These are phyloP conservation scores for Eumeta japonica DNA, from an alignment of 1,140 invertebrate species.

Conservation along the genomic window DNA sequence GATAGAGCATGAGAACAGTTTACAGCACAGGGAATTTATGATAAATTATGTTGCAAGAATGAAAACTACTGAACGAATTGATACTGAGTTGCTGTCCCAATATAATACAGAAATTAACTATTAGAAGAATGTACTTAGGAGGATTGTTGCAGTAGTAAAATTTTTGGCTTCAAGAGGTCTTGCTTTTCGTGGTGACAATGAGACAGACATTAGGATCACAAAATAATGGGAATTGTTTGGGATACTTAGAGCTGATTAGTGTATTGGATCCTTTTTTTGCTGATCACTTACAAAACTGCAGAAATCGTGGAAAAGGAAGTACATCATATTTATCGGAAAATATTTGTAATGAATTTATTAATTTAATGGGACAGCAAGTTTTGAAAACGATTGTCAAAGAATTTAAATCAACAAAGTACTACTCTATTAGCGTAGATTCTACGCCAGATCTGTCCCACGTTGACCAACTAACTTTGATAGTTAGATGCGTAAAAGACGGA, in stretches of 20 bases:
- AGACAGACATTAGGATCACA: constrained; percentile 4
- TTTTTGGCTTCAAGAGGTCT: constrained; percentile 7
- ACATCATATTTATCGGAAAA: constrained; percentile 15
- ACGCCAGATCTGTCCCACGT: no score
- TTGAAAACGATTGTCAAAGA: constrained; percentile 12
- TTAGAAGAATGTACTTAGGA: constrained; percentile 6
- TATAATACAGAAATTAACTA: constrained; percentile 4
- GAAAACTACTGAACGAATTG: constrained; percentile 7
- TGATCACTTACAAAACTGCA: constrained; percentile 13
- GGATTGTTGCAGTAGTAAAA: constrained; percentile 6
- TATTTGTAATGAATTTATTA: constrained; percentile 15
- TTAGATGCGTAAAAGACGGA: constrained; percentile 18
- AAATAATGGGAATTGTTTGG: constrained; percentile 21
- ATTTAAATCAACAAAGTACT: constrained; percentile 15
- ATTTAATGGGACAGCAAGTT: no score
- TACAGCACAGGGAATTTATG: constrained; percentile 8
- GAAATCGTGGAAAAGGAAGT: constrained; percentile 16
- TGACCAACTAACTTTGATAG: no score
- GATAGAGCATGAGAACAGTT: constrained; percentile 10
- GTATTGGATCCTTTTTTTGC: constrained; percentile 21
- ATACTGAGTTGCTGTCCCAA: constrained; percentile 7
- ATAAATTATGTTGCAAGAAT: constrained; percentile 8
- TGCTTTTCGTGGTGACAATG: constrained; percentile 5
- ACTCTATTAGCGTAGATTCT: no score
- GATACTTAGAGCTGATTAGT: constrained; percentile 14